Conservation (phyloP, 2,797 vertebrate genomes). For the Chloroceryle inda region DNA sequence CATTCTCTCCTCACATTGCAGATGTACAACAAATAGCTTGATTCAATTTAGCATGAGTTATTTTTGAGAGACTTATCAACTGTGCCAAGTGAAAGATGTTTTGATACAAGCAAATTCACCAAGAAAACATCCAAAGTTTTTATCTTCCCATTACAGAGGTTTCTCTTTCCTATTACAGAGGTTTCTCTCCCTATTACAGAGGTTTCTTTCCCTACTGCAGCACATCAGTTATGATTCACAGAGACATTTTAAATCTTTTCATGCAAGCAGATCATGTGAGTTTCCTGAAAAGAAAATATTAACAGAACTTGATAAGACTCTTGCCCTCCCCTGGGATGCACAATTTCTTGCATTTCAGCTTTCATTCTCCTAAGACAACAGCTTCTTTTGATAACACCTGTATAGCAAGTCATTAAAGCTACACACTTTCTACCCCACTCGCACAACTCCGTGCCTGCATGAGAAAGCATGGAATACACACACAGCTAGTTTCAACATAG, state of each 20-base stretch:
- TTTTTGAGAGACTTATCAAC: conserved; percentile 22
- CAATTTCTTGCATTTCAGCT: not conserved
- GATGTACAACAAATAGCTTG: conserved; percentile 12
- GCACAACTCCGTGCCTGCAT: rapidly evolving
- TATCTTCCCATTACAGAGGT: not conserved
- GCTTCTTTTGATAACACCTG: not conserved
- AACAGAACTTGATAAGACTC: not conserved
- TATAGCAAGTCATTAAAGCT: not conserved
- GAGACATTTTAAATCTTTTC: not conserved
- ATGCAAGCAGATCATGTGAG: not conserved
- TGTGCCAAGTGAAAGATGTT: not conserved
- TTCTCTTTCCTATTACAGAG: not conserved
- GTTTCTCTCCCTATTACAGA: not conserved
- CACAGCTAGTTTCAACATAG: not conserved
- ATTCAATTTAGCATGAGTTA: conserved; percentile 16
- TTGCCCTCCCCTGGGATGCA: not conserved
- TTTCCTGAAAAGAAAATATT: not conserved
- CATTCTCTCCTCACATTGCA: not conserved
- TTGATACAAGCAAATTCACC: not conserved
- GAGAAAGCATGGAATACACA: not conserved
- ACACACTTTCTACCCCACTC: not conserved
- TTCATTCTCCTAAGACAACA: not conserved
- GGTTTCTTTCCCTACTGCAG: not conserved
- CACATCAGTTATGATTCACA: not conserved
- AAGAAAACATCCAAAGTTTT: not conserved